A percentile compares a stretch with the other conserved stretches of the same genome.
Evolutionary conservation across 1,140 invertebrate genomes (phyloP).

Genomic region (Leptopilina clavipes): DNA sequence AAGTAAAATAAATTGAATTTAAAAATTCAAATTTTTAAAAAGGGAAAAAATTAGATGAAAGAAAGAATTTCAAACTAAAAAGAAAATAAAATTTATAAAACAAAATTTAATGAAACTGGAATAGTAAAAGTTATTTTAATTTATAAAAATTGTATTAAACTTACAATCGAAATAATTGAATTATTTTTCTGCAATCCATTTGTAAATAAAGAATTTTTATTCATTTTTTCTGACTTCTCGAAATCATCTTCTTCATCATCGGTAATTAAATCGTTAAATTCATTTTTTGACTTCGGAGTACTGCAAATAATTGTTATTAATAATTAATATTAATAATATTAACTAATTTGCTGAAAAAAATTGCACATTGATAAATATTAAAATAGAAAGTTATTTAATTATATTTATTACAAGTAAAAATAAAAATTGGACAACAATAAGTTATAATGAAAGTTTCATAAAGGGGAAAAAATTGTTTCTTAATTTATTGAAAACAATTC

Average conservation of each 20-base stretch:
- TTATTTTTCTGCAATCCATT: background rate
- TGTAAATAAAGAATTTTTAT: background rate
- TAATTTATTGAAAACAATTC: no score
- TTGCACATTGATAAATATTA: no score
- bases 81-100: background rate
- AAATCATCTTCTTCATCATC: conserved; percentile 7
- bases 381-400: no score
- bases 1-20: no score
- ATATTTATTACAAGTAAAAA: no score
- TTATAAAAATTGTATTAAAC: background rate
- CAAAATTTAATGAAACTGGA: background rate
- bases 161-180: conserved; percentile 27
- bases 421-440: no score
- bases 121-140: background rate
- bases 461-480: no score
- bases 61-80: no score
- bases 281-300: background rate
- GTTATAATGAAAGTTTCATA: no score
- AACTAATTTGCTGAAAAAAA: no score
- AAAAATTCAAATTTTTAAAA: background rate
- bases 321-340: no score
- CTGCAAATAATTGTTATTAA: no score
- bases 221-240: background rate
- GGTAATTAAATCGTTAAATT: background rate
- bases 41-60: background rate